Evolutionary conservation across 2,113 vertebrate species (phyloP), one percentile per base, ranked within the genome.

Genomic region (Delphinus delphis): DNA sequence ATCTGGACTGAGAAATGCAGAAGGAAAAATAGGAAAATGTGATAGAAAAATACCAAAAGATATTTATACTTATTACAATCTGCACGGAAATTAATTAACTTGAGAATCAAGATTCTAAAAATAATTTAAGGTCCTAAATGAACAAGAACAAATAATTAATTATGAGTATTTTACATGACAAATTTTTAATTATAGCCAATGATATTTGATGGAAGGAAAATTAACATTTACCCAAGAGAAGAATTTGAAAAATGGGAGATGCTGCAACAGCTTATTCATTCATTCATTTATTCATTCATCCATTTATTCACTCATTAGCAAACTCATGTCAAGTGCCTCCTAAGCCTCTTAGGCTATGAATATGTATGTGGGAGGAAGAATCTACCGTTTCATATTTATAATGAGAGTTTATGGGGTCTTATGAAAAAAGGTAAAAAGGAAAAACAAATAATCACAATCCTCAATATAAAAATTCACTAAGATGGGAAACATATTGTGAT

Each of bases 41-140:
- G 83, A 73, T 55, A 26, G 6, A 95, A 95, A 93, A 86, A n/a
- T 92, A 44, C 13, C 67, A 60, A 38, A 95, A 85, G 18, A 33
- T 82, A 82, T 8, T 33, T 74, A 28, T 41, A 81, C 8, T 71
- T 88, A 63, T 18, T 93, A 53, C 0, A 47, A 1, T 53, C 25
- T 23, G 1, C 11, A 53, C 67, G 60, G 74, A 96, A 92, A 95
- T 85, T 53, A 84, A 71, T 79, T 10, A 86, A 88, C 12, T 84
- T 65, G 58, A 93, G 44, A 92, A 84, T 41, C 8, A 58, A 67
- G 18, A 77, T 91, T 96, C 71, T 93, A 92, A 95, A 96, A 87
- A 73, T 87, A 96, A 89, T 95, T 63, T 80, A 81, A 87, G 15
- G 44, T 9, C 10, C 23, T 95, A 90, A 92, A 62, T 81, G 41